A percentile compares a stretch with the other conserved stretches of the same genome.
phyloP scores from a whole-genome alignment of 37 sponge, comb jelly and placozoan genomes.

The Ianthella basta region DNA sequence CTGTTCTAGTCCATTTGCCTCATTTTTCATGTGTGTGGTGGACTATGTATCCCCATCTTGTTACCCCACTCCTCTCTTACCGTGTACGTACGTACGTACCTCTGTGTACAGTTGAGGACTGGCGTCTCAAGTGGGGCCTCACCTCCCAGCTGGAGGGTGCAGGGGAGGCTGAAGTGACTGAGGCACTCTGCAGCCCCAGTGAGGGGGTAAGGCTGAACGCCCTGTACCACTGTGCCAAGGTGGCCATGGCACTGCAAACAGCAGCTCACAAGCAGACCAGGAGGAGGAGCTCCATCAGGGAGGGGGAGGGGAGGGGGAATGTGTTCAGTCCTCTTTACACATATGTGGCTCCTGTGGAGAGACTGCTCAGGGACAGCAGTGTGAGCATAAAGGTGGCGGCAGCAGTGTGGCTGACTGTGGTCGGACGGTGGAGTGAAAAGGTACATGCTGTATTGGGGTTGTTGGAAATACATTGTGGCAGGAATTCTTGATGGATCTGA shows the following conservation, averaged over 20 bases:
- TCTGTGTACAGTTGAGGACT: conserved; percentile 52
- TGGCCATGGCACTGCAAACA: conserved; percentile 26
- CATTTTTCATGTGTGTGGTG: too few relatives aligned
- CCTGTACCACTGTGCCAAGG: conserved; percentile 25
- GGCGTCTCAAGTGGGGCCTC: conserved; percentile 51
- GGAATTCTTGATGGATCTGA: too few relatives aligned
- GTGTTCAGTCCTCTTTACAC: not conserved
- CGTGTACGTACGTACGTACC: not conserved
- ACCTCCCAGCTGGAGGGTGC: conserved; percentile 33
- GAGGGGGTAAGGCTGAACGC: conserved; percentile 44
- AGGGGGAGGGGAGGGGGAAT: not conserved
- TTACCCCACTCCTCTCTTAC: too few relatives aligned
- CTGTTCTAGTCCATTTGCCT: too few relatives aligned
- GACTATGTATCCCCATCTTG: too few relatives aligned
- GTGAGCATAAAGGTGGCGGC: conserved; percentile 45
- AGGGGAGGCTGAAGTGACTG: not conserved
- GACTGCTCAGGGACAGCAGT: conserved; percentile 25
- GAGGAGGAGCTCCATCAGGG: not conserved
- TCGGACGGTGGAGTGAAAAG: conserved; percentile 51
- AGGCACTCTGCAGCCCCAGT: conserved; percentile 39
- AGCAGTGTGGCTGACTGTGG: conserved; percentile 49
- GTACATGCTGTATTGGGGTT: not conserved
- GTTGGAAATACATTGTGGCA: not conserved
- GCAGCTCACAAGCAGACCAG: conserved; percentile 5
- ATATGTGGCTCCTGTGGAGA: conserved; percentile 20